Evolutionary conservation across 2,113 vertebrate genomes (phyloP).

Genomic region (Cepphus grylle): DNA sequence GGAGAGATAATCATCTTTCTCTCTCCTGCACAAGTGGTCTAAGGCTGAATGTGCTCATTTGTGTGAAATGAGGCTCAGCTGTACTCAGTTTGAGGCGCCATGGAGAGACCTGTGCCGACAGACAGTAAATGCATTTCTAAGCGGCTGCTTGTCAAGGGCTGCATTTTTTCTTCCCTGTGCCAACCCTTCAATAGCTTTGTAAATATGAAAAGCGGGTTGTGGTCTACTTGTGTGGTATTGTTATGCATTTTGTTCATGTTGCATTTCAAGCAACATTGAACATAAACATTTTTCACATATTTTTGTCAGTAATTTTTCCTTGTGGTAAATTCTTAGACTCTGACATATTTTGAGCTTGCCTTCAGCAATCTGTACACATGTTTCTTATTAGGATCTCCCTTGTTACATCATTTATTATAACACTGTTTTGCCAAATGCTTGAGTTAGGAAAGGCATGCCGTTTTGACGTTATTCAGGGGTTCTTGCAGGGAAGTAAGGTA

Average conservation of each 20-base stretch:
- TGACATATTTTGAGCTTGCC: constrained; percentile 21
- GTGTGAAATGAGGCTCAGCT: background rate
- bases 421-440: constrained; percentile 26
- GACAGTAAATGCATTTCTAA: background rate
- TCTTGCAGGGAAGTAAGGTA: background rate
- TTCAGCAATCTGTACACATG: constrained; percentile 29
- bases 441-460: background rate
- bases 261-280: constrained; percentile 3
- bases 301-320: constrained; percentile 35
- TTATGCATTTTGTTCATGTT: background rate
- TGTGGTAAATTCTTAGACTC: constrained; percentile 45
- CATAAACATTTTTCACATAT: constrained; percentile 27
- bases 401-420: constrained; percentile 51
- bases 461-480: background rate
- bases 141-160: background rate
- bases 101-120: background rate
- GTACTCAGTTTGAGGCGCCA: background rate
- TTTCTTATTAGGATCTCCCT: constrained; percentile 43
- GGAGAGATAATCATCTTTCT: background rate
- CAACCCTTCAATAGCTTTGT: background rate
- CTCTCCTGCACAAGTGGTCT: background rate
- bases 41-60: background rate
- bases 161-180: background rate
- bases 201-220: background rate
- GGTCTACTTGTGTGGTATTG: constrained; percentile 24